Conservation (phyloP, 2,797 vertebrate species). For the Octomys mimax region DNA sequence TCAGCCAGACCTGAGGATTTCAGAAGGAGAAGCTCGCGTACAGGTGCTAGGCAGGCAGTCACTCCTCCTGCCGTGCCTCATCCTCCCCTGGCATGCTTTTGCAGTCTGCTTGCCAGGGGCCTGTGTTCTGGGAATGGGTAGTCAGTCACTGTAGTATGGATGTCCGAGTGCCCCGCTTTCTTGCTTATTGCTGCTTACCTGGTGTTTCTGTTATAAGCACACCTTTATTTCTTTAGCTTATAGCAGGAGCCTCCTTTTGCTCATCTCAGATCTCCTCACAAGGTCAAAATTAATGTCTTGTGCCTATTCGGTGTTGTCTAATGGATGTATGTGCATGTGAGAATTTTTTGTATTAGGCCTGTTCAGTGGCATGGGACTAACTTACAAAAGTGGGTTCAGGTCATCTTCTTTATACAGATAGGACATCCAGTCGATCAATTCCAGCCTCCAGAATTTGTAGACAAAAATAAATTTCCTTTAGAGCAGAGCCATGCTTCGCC, state of each 20-base stretch:
- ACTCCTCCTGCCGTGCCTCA: background rate
- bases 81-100: background rate
- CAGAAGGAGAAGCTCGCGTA: background rate
- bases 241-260: background rate
- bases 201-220: background rate
- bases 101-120: background rate
- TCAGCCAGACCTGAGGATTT: background rate
- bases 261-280: background rate
- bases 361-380: background rate
- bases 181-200: background rate
- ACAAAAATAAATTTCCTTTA: background rate
- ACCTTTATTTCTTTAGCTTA: background rate
- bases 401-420: background rate
- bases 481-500: background rate
- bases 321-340: background rate
- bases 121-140: background rate
- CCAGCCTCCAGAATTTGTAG: background rate
- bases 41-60: background rate
- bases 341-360: background rate
- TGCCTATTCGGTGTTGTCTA: background rate
- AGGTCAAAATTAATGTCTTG: background rate
- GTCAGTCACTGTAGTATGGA: background rate
- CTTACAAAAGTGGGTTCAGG: background rate
- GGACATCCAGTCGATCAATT: background rate
- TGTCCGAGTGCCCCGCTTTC: background rate